Percentiles rank a stretch among this genome's conserved stretches.
Conservation (phyloP, 2,797 vertebrate species). For the Eutrigla gurnardus region DNA sequence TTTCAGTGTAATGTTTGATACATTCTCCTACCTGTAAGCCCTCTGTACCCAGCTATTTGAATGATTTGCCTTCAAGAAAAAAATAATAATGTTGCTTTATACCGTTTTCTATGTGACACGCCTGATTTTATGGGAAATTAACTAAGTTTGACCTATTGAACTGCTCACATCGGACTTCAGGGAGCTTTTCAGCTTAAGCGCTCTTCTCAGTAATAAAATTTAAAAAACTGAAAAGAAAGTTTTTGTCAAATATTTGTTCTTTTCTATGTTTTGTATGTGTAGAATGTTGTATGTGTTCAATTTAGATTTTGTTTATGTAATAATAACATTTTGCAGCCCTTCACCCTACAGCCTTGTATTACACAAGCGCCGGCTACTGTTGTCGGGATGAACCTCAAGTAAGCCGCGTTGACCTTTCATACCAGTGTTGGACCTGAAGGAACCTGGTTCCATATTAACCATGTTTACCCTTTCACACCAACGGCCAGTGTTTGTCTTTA, state of each 20-base stretch:
- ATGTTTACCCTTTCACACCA: background rate
- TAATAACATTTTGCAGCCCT: background rate
- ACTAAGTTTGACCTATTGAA: constrained; percentile 70
- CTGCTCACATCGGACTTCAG: constrained; percentile 82
- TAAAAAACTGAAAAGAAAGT: constrained; percentile 23
- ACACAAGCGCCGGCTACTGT: background rate
- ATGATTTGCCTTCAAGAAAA: constrained; percentile 66
- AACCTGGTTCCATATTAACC: background rate
- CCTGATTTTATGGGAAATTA: constrained; percentile 60
- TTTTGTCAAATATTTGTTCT: constrained; percentile 30
- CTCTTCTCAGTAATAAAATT: constrained; percentile 73
- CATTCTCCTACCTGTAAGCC: constrained; percentile 44
- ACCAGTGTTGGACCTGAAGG: background rate
- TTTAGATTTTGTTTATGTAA: constrained; percentile 1
- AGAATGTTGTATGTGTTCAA: background rate
- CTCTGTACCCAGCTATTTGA: constrained; percentile 55
- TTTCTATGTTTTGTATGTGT: background rate
- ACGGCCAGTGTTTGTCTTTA: background rate
- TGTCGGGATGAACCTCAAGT: background rate
- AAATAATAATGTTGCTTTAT: constrained; percentile 59
- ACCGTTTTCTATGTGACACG: constrained; percentile 49
- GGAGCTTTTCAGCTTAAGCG: constrained; percentile 82
- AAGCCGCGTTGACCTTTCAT: background rate
- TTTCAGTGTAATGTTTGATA: constrained; percentile 42
- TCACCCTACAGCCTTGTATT: background rate